phyloP scores from a whole-genome alignment of 2,888 invertebrate species.

The Synanthedon vespiformis region DNA sequence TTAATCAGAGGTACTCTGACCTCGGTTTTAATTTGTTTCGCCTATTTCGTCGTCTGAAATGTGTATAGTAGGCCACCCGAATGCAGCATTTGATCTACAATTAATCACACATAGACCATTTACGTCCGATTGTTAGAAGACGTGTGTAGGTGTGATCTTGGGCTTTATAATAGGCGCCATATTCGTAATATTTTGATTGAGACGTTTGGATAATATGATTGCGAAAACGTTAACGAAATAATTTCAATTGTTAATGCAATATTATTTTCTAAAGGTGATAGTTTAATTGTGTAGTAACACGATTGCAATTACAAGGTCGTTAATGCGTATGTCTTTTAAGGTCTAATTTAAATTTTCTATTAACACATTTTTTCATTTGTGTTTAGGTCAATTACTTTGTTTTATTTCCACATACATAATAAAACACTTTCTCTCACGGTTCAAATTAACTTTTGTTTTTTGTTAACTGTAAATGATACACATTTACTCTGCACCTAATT shows the following conservation, averaged over 20 bases:
- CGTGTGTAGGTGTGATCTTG: conserved; percentile 22
- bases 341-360: neutral
- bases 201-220: conserved; percentile 5
- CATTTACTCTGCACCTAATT: neutral
- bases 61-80: conserved; percentile 11
- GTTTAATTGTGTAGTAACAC: neutral
- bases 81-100: conserved; percentile 18
- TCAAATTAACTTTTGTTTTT: conserved; percentile 37
- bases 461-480: conserved; percentile 21
- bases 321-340: neutral
- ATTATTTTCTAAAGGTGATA: neutral
- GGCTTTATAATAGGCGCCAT: conserved; percentile 17
- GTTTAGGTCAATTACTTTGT: conserved; percentile 1
- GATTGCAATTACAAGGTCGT: neutral
- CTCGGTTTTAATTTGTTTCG: conserved; percentile 16
- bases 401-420: conserved; percentile 1
- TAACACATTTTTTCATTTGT: neutral
- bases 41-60: conserved; percentile 13
- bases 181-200: conserved; percentile 12
- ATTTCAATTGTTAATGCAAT: conserved; percentile 1
- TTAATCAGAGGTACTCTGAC: conserved; percentile 4
- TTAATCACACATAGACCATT: conserved; percentile 22
- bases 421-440: conserved; percentile 27
- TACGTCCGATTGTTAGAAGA: conserved; percentile 9
- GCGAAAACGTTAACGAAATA: conserved; percentile 6